Conservation (phyloP, 2,797 vertebrate species). For the Hypotaenidia okinawae region DNA sequence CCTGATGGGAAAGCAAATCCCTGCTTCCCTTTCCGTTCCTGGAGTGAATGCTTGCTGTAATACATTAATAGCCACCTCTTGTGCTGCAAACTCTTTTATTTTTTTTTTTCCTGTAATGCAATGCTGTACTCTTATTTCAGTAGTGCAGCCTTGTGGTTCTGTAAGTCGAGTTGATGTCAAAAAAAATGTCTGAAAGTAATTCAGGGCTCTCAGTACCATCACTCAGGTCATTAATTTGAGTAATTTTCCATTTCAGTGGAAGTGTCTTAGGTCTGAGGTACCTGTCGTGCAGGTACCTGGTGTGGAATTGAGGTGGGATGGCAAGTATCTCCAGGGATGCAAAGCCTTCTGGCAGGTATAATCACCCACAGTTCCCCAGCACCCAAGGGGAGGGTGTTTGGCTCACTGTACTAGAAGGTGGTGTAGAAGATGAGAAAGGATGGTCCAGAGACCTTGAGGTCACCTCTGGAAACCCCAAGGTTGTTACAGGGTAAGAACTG, state of each 20-base stretch:
- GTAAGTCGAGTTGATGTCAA: not conserved
- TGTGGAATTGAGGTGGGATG: not conserved
- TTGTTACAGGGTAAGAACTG: not conserved
- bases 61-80: not conserved
- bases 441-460: not conserved
- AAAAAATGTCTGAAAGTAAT: not conserved
- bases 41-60: rapidly evolving
- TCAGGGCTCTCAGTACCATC: not conserved
- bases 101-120: not conserved
- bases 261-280: not conserved
- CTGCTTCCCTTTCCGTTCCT: not conserved
- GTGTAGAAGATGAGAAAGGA: not conserved
- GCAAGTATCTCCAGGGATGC: rapidly evolving
- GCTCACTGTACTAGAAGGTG: not conserved
- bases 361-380: not conserved
- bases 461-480: not conserved
- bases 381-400: not conserved
- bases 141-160: not conserved
- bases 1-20: not conserved
- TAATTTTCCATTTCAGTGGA: not conserved
- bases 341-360: not conserved
- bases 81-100: not conserved
- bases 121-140: not conserved
- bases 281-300: not conserved
- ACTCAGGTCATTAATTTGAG: not conserved